Evolutionary conservation across 2,888 invertebrate species (phyloP).

Genomic region (Scaptomyza polygonia): DNA sequence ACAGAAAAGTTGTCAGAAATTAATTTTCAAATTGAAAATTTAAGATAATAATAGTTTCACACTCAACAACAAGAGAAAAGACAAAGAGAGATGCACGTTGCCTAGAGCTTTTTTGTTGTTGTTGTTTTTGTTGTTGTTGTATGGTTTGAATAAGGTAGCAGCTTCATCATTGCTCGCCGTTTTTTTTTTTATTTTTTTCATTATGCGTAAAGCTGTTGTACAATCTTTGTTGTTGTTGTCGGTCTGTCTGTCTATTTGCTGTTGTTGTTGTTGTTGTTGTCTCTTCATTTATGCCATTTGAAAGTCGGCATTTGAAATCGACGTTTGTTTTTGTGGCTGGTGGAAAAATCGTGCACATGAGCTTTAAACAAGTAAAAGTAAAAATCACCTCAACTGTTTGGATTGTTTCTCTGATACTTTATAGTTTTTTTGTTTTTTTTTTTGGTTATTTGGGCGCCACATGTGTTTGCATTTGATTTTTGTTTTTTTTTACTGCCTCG

Average conservation of each 20-base stretch:
- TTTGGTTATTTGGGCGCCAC: constrained; percentile 59
- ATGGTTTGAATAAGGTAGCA: constrained; percentile 28
- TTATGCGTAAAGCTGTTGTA: constrained; percentile 49
- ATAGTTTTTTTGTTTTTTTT: neutral
- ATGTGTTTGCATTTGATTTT: constrained; percentile 79
- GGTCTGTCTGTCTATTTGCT: neutral
- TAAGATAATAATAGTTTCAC: constrained; percentile 63
- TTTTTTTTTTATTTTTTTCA: constrained; percentile 6
- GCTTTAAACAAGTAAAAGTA: constrained; percentile 73
- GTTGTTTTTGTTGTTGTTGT: no score
- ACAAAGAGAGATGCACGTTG: constrained; percentile 8
- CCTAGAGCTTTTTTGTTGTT: constrained; percentile 27
- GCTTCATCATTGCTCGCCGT: constrained; percentile 45
- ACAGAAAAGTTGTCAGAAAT: constrained; percentile 67
- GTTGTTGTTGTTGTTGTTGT: constrained; percentile 40
- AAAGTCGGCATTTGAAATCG: constrained; percentile 77
- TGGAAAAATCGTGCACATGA: constrained; percentile 79
- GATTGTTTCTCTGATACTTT: constrained; percentile 57
- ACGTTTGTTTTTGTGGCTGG: constrained; percentile 49
- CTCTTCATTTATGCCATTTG: constrained; percentile 73
- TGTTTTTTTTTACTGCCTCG: constrained; percentile 67
- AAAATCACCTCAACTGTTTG: constrained; percentile 68
- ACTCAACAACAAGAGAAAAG: constrained; percentile 49
- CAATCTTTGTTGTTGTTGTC: constrained; percentile 28
- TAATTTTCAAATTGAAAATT: constrained; percentile 59